Percentiles rank a stretch among this genome's conserved stretches.
phyloP scores from a whole-genome alignment of 2,888 invertebrate species.

The Cantharis flavilabris region DNA sequence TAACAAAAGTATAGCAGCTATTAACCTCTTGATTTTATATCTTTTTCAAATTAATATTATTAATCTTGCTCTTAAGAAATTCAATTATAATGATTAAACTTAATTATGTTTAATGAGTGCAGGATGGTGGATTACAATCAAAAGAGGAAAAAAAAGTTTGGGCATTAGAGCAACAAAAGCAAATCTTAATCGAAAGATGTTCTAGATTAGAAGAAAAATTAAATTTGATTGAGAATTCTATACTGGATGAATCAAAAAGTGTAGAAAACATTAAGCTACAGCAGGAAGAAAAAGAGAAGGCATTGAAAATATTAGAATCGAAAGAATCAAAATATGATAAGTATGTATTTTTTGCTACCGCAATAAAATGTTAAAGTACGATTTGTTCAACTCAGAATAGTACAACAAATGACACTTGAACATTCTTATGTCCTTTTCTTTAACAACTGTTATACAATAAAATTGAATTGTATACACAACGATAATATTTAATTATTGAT shows the following conservation, averaged over 20 bases:
- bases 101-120: slow-evolving; percentile 5
- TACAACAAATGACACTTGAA: too few species aligned
- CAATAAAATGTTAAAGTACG: too few species aligned
- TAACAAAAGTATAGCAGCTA: too few species aligned
- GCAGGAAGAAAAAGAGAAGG: slow-evolving; percentile 51
- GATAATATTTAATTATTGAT: too few species aligned
- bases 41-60: not conserved
- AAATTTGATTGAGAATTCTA: slow-evolving; percentile 52
- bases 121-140: slow-evolving; percentile 48
- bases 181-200: slow-evolving; percentile 46
- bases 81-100: not conserved
- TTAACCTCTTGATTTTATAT: too few species aligned
- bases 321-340: slow-evolving; percentile 59
- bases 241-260: slow-evolving; percentile 44
- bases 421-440: too few species aligned
- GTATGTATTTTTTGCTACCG: not conserved
- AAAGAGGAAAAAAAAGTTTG: slow-evolving; percentile 45
- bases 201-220: slow-evolving; percentile 58
- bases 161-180: slow-evolving; percentile 46
- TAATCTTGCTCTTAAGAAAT: not conserved
- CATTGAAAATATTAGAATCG: slow-evolving; percentile 56
- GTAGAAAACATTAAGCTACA: slow-evolving; percentile 44
- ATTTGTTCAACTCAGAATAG: not conserved
- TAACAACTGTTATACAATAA: too few species aligned
- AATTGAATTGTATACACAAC: too few species aligned